These are phyloP conservation scores for Hozukius guyotensis DNA, from an alignment of 2,797 vertebrate genomes.

Conservation along the genomic window DNA sequence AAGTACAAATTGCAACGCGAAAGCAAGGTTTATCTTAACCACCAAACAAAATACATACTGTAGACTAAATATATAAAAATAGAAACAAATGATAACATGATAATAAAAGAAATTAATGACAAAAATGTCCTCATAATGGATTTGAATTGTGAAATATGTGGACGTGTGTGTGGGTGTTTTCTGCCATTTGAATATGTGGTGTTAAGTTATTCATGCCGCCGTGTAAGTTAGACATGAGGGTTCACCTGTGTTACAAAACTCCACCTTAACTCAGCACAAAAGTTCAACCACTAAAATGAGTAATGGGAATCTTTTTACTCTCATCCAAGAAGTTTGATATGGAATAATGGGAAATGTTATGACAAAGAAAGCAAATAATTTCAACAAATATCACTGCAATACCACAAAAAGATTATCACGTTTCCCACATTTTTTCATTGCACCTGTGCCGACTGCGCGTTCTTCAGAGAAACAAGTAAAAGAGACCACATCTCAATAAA, in stretches of 20 bases:
- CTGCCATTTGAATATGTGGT: not conserved
- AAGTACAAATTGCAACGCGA: not conserved
- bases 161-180: not conserved
- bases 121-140: not conserved
- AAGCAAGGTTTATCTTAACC: not conserved
- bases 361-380: not conserved
- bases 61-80: not conserved
- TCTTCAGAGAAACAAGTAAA: conserved; percentile 59
- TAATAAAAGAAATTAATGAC: not conserved
- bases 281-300: conserved; percentile 19
- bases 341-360: not conserved
- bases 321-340: not conserved
- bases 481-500: conserved; percentile 49
- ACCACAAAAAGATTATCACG: not conserved
- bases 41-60: not conserved
- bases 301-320: not conserved
- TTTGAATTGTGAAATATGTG: not conserved
- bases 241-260: conserved; percentile 26
- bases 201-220: conserved; percentile 60
- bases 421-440: not conserved
- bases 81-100: not conserved
- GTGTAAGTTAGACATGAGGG: conserved; percentile 63
- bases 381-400: not conserved
- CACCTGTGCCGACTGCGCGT: conserved; percentile 64
- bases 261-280: conserved; percentile 21